A percentile compares a stretch with the other conserved stretches of the same genome.
Conservation (phyloP, 1,140 invertebrate genomes). For the Drosophila punjabiensis region DNA sequence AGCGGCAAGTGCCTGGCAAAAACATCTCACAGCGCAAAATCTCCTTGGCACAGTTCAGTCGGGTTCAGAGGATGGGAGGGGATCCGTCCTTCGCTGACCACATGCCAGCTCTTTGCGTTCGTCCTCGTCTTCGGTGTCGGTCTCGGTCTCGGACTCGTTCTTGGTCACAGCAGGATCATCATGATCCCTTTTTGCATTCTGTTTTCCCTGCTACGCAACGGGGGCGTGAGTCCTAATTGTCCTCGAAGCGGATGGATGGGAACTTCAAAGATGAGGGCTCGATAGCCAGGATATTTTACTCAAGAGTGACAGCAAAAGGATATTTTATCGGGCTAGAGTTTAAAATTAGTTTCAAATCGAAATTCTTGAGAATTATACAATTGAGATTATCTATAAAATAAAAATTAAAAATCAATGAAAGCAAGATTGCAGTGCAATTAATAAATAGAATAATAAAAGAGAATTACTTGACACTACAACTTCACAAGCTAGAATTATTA, state of each 20-base stretch:
- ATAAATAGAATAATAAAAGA: neutral
- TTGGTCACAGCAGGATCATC: conserved; percentile 66
- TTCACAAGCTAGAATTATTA: neutral
- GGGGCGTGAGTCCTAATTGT: conserved; percentile 68
- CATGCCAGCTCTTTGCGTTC: conserved; percentile 49
- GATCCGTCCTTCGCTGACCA: conserved; percentile 36
- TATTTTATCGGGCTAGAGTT: neutral
- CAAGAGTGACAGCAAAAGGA: neutral
- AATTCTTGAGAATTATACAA: neutral
- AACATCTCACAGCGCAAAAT: conserved; percentile 46
- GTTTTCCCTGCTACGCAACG: conserved; percentile 52
- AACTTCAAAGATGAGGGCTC: conserved; percentile 20
- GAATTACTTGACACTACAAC: neutral
- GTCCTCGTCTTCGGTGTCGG: conserved; percentile 1
- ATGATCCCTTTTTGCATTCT: conserved; percentile 61
- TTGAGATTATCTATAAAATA: no score
- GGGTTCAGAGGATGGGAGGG: conserved; percentile 27
- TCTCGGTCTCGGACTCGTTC: neutral
- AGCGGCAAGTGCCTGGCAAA: conserved; percentile 62
- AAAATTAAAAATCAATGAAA: neutral
- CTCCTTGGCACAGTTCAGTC: conserved; percentile 51
- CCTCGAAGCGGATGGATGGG: conserved; percentile 5
- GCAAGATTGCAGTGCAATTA: no score
- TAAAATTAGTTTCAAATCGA: neutral
- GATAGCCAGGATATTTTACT: conserved; percentile 3